Percentiles rank a stretch among this genome's conserved stretches.
Conservation (phyloP, 2,113 vertebrate genomes). For the Cisticola juncidis region DNA sequence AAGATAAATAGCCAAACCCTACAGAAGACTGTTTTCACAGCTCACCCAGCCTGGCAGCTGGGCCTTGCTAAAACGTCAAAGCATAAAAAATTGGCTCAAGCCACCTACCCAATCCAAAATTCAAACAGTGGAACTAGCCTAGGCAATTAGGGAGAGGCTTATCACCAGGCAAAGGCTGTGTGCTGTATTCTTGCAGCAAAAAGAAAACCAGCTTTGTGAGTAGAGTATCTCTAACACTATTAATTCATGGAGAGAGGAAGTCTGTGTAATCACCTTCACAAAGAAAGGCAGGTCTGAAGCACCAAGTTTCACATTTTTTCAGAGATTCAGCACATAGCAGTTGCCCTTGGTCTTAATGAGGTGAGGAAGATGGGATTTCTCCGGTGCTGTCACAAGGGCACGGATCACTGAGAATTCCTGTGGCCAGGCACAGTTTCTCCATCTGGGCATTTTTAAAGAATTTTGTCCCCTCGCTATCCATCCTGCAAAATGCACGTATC, state of each 20-base stretch:
- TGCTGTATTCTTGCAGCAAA: neutral
- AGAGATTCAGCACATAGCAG: neutral
- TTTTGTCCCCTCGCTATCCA: neutral
- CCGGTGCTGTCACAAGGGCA: neutral
- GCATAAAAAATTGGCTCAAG: slow-evolving; percentile 21
- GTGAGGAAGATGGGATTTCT: neutral
- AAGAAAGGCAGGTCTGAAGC: neutral
- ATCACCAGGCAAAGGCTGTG: neutral
- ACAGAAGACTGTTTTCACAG: slow-evolving; percentile 25
- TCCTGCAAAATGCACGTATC: neutral
- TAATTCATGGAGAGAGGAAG: neutral
- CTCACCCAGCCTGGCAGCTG: slow-evolving; percentile 30
- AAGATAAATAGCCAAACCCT: slow-evolving; percentile 46
- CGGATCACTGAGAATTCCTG: neutral
- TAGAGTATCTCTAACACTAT: neutral
- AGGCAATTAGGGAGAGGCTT: neutral
- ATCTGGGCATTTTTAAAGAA: neutral
- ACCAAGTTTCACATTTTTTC: neutral
- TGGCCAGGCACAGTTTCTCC: neutral
- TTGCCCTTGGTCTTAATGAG: neutral
- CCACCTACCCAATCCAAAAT: slow-evolving; percentile 36
- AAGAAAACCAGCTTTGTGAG: neutral
- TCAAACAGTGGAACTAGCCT: slow-evolving; percentile 15
- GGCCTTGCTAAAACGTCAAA: neutral
- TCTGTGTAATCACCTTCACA: neutral